These are phyloP conservation scores for Cataglyphis cursor DNA, from an alignment of 2,888 invertebrate genomes.

Conservation along the genomic window DNA sequence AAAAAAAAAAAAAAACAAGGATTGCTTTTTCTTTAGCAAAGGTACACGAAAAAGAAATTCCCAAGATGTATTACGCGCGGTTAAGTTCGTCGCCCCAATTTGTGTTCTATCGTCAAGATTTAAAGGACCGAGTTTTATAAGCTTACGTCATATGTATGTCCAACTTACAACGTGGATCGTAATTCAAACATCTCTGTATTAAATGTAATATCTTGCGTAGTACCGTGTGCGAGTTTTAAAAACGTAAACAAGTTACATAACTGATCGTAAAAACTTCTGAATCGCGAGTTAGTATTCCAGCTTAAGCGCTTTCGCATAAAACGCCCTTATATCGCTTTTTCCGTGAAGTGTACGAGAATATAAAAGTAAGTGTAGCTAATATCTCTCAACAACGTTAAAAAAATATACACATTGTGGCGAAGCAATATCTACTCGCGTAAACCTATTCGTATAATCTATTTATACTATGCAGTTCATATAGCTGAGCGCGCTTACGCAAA, in stretches of 20 bases:
- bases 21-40: not conserved
- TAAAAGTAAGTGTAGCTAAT: conserved; percentile 5
- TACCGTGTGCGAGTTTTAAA: conserved; percentile 30
- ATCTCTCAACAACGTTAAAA: not conserved
- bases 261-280: conserved; percentile 59
- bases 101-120: conserved; percentile 4
- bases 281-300: conserved; percentile 20
- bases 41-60: not conserved
- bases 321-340: conserved; percentile 14
- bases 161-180: not conserved
- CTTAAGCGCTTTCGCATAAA: conserved; percentile 11
- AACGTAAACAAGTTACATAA: conserved; percentile 57
- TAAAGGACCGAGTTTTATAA: not conserved
- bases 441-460: conserved; percentile 26
- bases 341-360: conserved; percentile 1
- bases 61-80: not conserved
- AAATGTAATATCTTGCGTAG: conserved; percentile 30
- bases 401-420: not conserved
- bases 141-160: not conserved
- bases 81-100: not conserved
- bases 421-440: conserved; percentile 4
- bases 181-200: conserved; percentile 5
- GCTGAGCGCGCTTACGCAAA: not conserved
- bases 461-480: not conserved
- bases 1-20: not conserved